These are phyloP conservation scores for Chrysolina americana DNA, from an alignment of 2,888 invertebrate species.

Conservation along the genomic window DNA sequence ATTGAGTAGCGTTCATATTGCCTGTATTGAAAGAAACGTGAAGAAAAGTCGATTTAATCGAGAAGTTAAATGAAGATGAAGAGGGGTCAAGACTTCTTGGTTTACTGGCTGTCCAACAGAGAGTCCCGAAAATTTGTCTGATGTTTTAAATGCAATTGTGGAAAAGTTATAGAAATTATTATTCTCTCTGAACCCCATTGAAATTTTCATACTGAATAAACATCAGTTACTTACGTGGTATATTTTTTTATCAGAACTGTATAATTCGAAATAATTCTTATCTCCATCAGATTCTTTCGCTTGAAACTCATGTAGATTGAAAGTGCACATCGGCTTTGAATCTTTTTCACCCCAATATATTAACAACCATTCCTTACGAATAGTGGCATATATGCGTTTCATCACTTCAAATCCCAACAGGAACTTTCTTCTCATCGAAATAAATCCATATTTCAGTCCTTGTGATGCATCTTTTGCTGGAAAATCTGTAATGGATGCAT, in stretches of 20 bases:
- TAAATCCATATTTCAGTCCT: slow-evolving; percentile 55
- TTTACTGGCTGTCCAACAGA: no score
- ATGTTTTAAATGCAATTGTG: no score
- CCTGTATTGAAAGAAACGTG: no score
- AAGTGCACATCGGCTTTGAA: slow-evolving; percentile 55
- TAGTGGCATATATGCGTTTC: slow-evolving; percentile 55
- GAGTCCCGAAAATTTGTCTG: no score
- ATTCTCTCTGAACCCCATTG: no score
- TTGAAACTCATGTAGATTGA: slow-evolving; percentile 54
- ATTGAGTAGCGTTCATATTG: no score
- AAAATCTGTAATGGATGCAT: slow-evolving; percentile 51
- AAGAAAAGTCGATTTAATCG: no score
- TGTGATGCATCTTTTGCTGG: slow-evolving; percentile 53
- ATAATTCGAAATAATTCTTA: slow-evolving; percentile 45
- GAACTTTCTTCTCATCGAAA: slow-evolving; percentile 56
- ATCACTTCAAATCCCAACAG: slow-evolving; percentile 55
- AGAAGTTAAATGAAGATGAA: no score
- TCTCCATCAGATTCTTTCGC: slow-evolving; percentile 50
- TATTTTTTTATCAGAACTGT: slow-evolving; percentile 43
- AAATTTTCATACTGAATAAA: background rate
- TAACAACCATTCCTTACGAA: slow-evolving; percentile 58
- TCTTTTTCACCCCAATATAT: slow-evolving; percentile 57
- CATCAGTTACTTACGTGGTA: slow-evolving; percentile 48
- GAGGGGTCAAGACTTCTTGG: no score
- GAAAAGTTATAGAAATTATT: no score